phyloP scores from a whole-genome alignment of 2,888 invertebrate genomes.

The Fragum fragum region DNA sequence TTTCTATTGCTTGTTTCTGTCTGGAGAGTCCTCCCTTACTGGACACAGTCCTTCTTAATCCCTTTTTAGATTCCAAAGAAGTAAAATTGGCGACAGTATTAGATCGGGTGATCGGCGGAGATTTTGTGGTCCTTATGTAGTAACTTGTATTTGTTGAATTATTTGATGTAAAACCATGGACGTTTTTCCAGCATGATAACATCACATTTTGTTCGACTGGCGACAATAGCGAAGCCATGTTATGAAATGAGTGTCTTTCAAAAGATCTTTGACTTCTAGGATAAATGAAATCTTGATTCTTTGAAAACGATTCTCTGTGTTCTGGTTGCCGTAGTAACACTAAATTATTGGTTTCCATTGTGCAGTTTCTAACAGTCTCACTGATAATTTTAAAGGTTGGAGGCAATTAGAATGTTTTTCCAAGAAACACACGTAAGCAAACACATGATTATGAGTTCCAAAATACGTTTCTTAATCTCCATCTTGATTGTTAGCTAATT shows the following conservation, averaged over 20 bases:
- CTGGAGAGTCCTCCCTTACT: not conserved
- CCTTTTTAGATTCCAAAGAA: not conserved
- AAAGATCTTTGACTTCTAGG: not conserved
- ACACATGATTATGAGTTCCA: too few relatives aligned
- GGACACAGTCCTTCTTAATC: not conserved
- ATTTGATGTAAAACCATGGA: conserved; percentile 43
- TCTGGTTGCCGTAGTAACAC: conserved; percentile 20
- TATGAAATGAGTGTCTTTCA: not conserved
- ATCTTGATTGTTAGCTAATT: too few relatives aligned
- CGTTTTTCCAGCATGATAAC: conserved; percentile 63
- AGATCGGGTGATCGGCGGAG: not conserved
- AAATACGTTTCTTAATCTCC: too few relatives aligned
- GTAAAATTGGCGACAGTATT: not conserved
- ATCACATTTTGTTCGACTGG: conserved; percentile 38
- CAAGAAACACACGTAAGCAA: too few relatives aligned
- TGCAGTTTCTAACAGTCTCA: not conserved
- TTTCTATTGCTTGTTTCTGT: not conserved
- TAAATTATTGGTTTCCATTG: conserved; percentile 24
- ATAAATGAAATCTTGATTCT: not conserved
- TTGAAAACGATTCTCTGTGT: conserved; percentile 18
- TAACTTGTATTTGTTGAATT: not conserved
- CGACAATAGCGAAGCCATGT: not conserved
- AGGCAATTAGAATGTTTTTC: too few relatives aligned
- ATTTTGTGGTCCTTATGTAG: not conserved
- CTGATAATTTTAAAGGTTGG: too few relatives aligned